Percentiles rank a stretch among this genome's conserved stretches.
Evolutionary conservation across 2,113 vertebrate species (phyloP).

Genomic region (Myrmecophaga tridactyla): DNA sequence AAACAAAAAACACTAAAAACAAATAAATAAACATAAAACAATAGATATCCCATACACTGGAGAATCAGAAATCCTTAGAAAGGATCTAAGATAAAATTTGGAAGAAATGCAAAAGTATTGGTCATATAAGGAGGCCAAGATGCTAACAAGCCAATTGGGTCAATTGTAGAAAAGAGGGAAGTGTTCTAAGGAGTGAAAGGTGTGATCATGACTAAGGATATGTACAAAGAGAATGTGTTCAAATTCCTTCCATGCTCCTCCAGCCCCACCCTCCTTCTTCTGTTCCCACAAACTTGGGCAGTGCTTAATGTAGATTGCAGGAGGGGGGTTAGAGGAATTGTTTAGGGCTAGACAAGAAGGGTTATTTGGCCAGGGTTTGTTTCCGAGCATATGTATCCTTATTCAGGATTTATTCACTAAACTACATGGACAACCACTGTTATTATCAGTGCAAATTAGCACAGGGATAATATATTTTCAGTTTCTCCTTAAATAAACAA

Average conservation of each 20-base stretch:
- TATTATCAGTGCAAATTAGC: slow-evolving; percentile 37
- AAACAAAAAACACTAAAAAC: not conserved
- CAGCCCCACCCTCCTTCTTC: not conserved
- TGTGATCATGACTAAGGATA: not conserved
- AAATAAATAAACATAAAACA: not conserved
- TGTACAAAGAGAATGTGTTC: not conserved
- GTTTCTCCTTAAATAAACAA: slow-evolving; percentile 50
- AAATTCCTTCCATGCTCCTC: not conserved
- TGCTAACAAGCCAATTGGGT: not conserved
- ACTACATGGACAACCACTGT: not conserved
- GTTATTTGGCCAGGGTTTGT: not conserved
- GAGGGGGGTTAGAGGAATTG: not conserved
- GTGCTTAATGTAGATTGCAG: not conserved
- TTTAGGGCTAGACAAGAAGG: not conserved
- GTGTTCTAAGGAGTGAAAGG: not conserved
- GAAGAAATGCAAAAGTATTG: not conserved
- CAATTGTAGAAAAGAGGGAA: not conserved
- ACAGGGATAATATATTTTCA: slow-evolving; percentile 36
- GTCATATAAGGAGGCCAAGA: not conserved
- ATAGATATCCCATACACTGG: not conserved
- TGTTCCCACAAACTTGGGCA: not conserved
- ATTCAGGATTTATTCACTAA: slow-evolving; percentile 15
- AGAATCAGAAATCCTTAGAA: not conserved
- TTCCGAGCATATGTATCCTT: not conserved
- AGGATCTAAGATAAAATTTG: not conserved